Base-by-base conservation (phyloP, 2,797 vertebrate species). In the Anguilla marmorata region DNA sequence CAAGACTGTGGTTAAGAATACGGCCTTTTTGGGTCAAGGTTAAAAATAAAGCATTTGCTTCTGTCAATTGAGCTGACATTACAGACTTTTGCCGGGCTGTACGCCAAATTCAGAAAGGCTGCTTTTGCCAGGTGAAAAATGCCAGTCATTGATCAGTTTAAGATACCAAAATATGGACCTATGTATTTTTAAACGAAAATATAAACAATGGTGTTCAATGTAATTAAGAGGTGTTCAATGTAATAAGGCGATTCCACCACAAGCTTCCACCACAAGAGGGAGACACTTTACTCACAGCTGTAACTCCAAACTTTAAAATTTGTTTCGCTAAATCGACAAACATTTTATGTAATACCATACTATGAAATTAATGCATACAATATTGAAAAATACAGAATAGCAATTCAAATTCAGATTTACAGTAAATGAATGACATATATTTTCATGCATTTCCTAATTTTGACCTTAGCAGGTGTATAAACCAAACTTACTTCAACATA, bases 261-360 rank as follows among this genome's bases (percentile, higher is more conserved):
- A n/a, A 86, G 63, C 79, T 86, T 3, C 63, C 91, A 90, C 93
- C 92, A 92, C 91, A 88, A 91, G 91, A 91, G 89, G 89, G 93
- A 93, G 90, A 91, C 92, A 93, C 52, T 89, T 66, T 74, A 30
- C 30, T 50, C 27, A 27, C 14, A 1, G 41, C 50, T 76, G 12
- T 7, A 19, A 12, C 3, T 5, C n/a, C 14, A 30, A 11, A 50
- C 30, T 30, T 41, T 14, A 27, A 24, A 0, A 1, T 21, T 69
- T 41, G 14, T 11, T 54, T 30, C 27, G 30, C 7, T 27, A 72
- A 72, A 72, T 54, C 16, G 33, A 76, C 86, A 86, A 74, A 19
- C n/a, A 37, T 30, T 37, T 66, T 30, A 63, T 19, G 54, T 0
- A 79, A 50, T 19, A n/a, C 3, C 11, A 79, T 76, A 60, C 56